These are phyloP conservation scores for Eidolon helvum DNA, from an alignment of 2,113 vertebrate species.

Conservation along the genomic window DNA sequence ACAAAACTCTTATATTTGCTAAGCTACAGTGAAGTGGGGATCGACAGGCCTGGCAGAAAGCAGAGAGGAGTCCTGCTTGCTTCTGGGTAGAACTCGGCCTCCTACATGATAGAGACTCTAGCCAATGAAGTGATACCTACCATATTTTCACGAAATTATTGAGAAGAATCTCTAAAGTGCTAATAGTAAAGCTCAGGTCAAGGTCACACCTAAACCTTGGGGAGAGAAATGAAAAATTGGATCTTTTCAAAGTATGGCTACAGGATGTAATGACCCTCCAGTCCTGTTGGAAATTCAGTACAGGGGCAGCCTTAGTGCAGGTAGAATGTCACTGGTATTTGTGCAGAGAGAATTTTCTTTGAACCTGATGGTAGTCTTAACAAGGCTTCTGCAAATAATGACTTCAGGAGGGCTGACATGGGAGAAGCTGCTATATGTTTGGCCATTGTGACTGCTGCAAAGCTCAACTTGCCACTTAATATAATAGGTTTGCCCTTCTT, in stretches of 20 bases:
- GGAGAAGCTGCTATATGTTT: slow-evolving; percentile 89
- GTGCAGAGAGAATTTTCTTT: slow-evolving; percentile 92
- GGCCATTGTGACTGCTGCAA: slow-evolving; percentile 88
- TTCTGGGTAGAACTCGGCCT: slow-evolving; percentile 90
- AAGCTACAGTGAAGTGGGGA: slow-evolving; percentile 85
- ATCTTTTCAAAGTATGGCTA: slow-evolving; percentile 91
- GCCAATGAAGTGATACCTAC: slow-evolving; percentile 89
- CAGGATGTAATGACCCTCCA: slow-evolving; percentile 89
- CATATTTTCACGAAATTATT: slow-evolving; percentile 86
- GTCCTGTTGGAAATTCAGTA: slow-evolving; percentile 91
- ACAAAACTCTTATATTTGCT: slow-evolving; percentile 84
- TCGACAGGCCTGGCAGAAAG: slow-evolving; percentile 85
- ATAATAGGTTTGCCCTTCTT: slow-evolving; percentile 91
- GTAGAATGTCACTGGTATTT: slow-evolving; percentile 85
- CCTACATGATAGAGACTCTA: slow-evolving; percentile 90
- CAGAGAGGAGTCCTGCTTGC: slow-evolving; percentile 86
- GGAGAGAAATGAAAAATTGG: slow-evolving; percentile 90
- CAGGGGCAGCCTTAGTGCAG: slow-evolving; percentile 78
- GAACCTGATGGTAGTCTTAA: slow-evolving; percentile 91
- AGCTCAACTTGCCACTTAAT: slow-evolving; percentile 88
- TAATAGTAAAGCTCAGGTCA: slow-evolving; percentile 81
- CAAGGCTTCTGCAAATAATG: slow-evolving; percentile 89
- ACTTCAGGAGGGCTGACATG: slow-evolving; percentile 91
- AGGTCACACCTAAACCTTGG: slow-evolving; percentile 87
- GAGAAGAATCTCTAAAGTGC: slow-evolving; percentile 86